These are phyloP conservation scores for Apodemus sylvaticus DNA, from an alignment of 2,113 vertebrate species.

Conservation along the genomic window DNA sequence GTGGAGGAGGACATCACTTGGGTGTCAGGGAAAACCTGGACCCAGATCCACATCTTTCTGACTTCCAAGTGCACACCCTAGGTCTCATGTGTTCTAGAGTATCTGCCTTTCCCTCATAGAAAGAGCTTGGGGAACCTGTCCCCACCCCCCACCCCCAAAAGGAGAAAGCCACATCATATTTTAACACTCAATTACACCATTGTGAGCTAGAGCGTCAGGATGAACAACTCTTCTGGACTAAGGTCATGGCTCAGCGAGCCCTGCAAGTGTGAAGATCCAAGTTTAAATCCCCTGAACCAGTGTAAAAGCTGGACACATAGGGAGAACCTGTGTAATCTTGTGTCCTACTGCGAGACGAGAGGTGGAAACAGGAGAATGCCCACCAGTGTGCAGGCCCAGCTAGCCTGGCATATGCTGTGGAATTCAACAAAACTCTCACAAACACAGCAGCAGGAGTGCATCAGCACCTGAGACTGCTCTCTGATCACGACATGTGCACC, in stretches of 20 bases:
- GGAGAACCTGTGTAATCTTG: too few species aligned
- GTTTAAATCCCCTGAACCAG: background rate
- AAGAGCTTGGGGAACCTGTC: background rate
- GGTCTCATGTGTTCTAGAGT: accelerated
- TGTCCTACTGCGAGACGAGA: too few species aligned
- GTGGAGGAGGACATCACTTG: background rate
- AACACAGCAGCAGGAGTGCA: background rate
- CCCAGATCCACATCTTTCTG: background rate
- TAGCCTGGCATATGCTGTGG: background rate
- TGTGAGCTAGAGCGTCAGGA: background rate
- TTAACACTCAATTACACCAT: background rate
- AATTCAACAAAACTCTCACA: too few species aligned
- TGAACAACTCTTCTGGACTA: background rate
- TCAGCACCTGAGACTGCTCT: too few species aligned
- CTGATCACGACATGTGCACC: background rate
- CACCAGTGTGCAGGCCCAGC: background rate
- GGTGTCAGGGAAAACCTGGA: background rate
- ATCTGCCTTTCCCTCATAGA: accelerated
- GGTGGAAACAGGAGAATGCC: background rate
- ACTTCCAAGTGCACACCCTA: background rate
- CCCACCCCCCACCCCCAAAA: background rate
- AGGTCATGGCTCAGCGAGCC: too few species aligned
- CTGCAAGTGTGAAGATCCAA: too few species aligned
- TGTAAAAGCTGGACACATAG: too few species aligned
- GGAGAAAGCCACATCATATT: background rate